A percentile compares a stretch with the other conserved stretches of the same genome.
Conservation (phyloP, 2,888 invertebrate species). For the Hipparchia semele region DNA sequence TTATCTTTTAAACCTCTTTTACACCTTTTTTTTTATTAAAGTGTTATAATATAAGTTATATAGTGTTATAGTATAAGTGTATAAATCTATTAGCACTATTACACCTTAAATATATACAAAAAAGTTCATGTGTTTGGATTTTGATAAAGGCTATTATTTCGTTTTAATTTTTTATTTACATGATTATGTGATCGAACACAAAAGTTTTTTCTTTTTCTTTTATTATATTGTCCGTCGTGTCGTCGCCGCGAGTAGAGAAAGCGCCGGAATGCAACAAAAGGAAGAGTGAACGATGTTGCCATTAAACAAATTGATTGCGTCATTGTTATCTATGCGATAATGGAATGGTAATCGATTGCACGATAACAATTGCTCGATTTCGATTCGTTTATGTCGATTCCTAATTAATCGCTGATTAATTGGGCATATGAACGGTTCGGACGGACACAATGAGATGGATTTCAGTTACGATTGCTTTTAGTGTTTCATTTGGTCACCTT, state of each 20-base stretch:
- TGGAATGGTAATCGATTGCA: slow-evolving; percentile 57
- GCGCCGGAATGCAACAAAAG: slow-evolving; percentile 32
- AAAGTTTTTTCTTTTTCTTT: too few relatives aligned
- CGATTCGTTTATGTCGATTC: slow-evolving; percentile 31
- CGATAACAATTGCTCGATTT: slow-evolving; percentile 43
- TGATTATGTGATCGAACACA: too few relatives aligned
- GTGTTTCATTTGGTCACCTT: not conserved
- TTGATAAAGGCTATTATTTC: too few relatives aligned
- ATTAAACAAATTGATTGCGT: slow-evolving; percentile 62
- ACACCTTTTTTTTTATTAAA: too few relatives aligned
- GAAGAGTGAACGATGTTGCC: slow-evolving; percentile 48
- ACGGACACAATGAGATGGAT: slow-evolving; percentile 10
- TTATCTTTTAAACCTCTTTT: too few relatives aligned
- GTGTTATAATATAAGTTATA: too few relatives aligned
- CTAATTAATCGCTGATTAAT: slow-evolving; percentile 36
- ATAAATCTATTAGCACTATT: too few relatives aligned
- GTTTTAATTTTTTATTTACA: too few relatives aligned
- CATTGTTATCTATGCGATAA: slow-evolving; percentile 50
- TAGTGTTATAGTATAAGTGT: too few relatives aligned
- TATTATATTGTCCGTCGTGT: slow-evolving; percentile 3
- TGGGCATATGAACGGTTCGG: slow-evolving; percentile 20
- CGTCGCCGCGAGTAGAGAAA: slow-evolving; percentile 7
- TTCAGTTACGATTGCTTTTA: slow-evolving; percentile 5
- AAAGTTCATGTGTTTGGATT: too few relatives aligned
- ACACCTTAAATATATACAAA: too few relatives aligned